phyloP scores from a whole-genome alignment of 2,113 vertebrate species.

The Tenrec ecaudatus region DNA sequence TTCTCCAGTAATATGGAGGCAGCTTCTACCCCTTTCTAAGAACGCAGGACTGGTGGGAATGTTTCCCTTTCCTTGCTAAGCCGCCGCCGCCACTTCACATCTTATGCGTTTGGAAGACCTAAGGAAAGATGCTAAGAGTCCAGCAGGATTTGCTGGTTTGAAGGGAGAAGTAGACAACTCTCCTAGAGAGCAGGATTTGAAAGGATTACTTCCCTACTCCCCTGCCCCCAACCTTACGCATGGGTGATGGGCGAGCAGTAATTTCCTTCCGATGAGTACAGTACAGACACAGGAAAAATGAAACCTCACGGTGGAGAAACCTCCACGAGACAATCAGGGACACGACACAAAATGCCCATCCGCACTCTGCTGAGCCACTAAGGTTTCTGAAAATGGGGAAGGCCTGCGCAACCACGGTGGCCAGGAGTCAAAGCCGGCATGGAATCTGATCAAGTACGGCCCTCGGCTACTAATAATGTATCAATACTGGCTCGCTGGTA shows the following conservation, averaged over 20 bases:
- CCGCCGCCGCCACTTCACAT: slow-evolving; percentile 15
- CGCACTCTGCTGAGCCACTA: background rate
- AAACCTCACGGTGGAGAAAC: too few species aligned
- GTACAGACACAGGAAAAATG: too few species aligned
- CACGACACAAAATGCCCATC: background rate
- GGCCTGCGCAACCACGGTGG: background rate
- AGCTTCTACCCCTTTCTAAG: background rate
- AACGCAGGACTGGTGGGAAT: slow-evolving; percentile 13
- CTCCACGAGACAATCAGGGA: too few species aligned
- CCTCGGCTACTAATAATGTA: background rate
- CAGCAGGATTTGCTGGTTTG: slow-evolving; percentile 3
- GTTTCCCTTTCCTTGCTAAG: background rate
- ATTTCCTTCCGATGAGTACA: too few species aligned
- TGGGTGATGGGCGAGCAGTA: too few species aligned
- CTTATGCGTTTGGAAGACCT: background rate
- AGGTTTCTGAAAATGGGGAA: background rate
- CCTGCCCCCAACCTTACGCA: too few species aligned
- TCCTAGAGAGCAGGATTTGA: slow-evolving; percentile 5
- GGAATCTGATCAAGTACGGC: background rate
- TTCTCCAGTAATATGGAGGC: background rate
- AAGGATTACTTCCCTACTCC: background rate
- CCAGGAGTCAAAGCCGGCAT: background rate
- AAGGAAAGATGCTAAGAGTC: background rate
- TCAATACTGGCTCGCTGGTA: background rate
- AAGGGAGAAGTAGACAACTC: background rate